phyloP scores from a whole-genome alignment of 2,113 vertebrate species.

The Elanus axillaris region DNA sequence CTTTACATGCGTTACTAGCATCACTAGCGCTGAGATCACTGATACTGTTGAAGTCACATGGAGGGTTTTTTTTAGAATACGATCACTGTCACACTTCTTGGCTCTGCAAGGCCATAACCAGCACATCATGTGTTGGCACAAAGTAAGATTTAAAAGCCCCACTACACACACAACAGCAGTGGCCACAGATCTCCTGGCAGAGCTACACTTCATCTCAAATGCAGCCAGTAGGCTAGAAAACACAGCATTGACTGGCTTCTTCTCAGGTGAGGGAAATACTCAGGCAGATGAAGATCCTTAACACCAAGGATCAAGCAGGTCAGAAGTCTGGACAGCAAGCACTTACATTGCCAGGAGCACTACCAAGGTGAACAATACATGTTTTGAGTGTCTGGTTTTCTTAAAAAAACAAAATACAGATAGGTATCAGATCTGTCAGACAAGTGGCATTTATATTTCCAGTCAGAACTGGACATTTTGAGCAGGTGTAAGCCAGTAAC shows the following conservation, averaged over 20 bases:
- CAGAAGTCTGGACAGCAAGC: background rate
- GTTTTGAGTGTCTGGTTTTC: background rate
- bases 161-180: background rate
- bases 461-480: background rate
- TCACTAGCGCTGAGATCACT: background rate
- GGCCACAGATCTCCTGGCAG: background rate
- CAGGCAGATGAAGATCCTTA: background rate
- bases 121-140: background rate
- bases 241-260: background rate
- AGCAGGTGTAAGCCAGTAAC: background rate
- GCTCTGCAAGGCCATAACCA: background rate
- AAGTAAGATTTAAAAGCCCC: background rate
- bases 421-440: background rate
- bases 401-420: background rate
- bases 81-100: background rate
- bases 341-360: background rate
- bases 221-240: background rate
- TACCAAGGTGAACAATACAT: background rate
- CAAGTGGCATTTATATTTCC: background rate
- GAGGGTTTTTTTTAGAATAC: background rate
- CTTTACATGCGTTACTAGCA: background rate
- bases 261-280: background rate
- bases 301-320: background rate
- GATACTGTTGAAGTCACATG: background rate
- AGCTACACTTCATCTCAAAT: background rate